These are phyloP conservation scores for Temnothorax longispinosus DNA, from an alignment of 1,140 invertebrate genomes.

Conservation along the genomic window DNA sequence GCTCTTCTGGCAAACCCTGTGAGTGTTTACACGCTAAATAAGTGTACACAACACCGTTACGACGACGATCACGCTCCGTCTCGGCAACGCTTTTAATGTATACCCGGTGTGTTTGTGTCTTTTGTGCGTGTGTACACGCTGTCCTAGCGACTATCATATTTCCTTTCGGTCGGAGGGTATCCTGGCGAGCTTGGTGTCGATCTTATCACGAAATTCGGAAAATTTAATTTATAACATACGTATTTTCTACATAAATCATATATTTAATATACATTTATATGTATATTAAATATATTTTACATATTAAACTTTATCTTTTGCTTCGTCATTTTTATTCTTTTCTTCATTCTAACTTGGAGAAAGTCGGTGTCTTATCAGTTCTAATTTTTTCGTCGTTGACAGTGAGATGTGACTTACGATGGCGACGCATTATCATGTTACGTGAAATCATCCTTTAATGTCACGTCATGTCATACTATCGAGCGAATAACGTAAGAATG, in stretches of 20 bases:
- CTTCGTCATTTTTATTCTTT: neutral
- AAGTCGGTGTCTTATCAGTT: neutral
- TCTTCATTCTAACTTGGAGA: neutral
- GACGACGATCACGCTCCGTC: conserved; percentile 49
- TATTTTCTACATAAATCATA: neutral
- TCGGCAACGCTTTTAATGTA: conserved; percentile 57
- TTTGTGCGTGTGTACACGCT: neutral
- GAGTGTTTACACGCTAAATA: conserved; percentile 81
- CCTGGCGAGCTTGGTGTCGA: neutral
- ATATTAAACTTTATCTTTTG: neutral
- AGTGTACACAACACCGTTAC: conserved; percentile 70
- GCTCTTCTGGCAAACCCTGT: conserved; percentile 75
- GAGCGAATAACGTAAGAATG: neutral
- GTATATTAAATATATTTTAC: neutral
- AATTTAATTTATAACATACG: neutral
- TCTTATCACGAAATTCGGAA: neutral
- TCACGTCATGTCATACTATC: neutral
- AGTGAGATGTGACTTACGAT: neutral
- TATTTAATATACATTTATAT: neutral
- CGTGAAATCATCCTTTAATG: neutral
- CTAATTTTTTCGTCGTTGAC: neutral
- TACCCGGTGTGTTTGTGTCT: neutral
- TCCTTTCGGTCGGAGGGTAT: neutral
- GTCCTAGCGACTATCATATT: conserved; percentile 5
- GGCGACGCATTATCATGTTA: neutral